Base-by-base conservation (phyloP, 2,888 invertebrate species). In the Drosophila subquinaria region DNA sequence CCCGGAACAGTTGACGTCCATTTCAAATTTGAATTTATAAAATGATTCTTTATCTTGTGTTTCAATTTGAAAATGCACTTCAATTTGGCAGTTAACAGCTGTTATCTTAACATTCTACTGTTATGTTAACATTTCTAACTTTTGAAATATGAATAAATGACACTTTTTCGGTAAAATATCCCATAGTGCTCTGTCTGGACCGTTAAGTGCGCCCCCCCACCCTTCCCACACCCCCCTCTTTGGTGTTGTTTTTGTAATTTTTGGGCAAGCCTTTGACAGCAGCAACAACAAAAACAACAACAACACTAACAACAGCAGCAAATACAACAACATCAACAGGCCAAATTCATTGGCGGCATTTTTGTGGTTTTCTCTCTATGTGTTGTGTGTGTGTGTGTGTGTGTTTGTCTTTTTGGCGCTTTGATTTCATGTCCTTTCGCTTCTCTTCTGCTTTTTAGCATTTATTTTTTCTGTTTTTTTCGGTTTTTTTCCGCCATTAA, bases 271-370 rank as follows among this genome's bases (percentile, higher is more conserved):
- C 71, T 79, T 70, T 76, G 63, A 69, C 70, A 66, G 20, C 60
- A 68, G 35, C 61, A 57, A 6, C 55, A 57, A n/a, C n/a, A n/a
- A n/a, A n/a, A n/a, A n/a, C n/a, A n/a, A n/a, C n/a, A n/a, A n/a
- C n/a, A n/a, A n/a, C n/a, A n/a, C n/a, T n/a, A n/a, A n/a, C n/a
- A n/a, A n/a, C n/a, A n/a, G n/a, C n/a, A n/a, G n/a, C n/a, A n/a
- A n/a, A n/a, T n/a, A n/a, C n/a, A n/a, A 9, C 47, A 79, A 69
- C 50, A 79, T 60, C 47, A 50, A 36, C 73, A 82, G 57, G 45
- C 72, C 50, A 69, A 76, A 73, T 50, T 70, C 76, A 71, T 77
- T 77, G 86, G 77, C 77, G 81, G 83, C 82, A 88, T 88, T 88
- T 84, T 84, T 84, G 83, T 80, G 83, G 88, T 81, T 86, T 84